Evolutionary conservation across 2,888 invertebrate species (phyloP).

Genomic region (Leptinotarsa tumamoca): DNA sequence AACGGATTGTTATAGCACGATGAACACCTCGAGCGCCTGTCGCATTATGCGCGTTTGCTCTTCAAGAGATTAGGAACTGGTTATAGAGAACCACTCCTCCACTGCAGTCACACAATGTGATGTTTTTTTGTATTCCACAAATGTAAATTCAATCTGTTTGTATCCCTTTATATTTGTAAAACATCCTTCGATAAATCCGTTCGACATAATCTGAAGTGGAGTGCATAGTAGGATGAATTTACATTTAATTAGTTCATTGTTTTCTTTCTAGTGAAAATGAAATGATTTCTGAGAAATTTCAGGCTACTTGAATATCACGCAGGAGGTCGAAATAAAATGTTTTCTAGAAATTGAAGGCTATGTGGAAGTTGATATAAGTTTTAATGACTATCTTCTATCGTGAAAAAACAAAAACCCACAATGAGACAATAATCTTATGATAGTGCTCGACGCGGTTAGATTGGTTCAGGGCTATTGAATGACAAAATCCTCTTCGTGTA

Average conservation of each 20-base stretch:
- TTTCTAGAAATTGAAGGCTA: too few relatives aligned
- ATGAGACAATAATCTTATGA: too few relatives aligned
- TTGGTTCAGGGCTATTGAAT: too few relatives aligned
- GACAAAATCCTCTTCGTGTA: too few relatives aligned
- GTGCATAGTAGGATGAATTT: slow-evolving; percentile 27
- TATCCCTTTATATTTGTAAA: slow-evolving; percentile 47
- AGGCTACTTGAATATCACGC: too few relatives aligned
- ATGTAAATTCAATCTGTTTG: slow-evolving; percentile 54
- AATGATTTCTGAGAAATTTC: too few relatives aligned
- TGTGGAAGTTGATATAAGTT: too few relatives aligned
- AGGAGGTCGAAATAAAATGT: too few relatives aligned
- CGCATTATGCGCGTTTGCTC: slow-evolving; percentile 62
- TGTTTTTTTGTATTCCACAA: slow-evolving; percentile 43
- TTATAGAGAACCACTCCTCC: slow-evolving; percentile 61
- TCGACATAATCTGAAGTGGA: slow-evolving; percentile 23
- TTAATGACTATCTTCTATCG: too few relatives aligned
- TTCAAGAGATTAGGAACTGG: slow-evolving; percentile 64
- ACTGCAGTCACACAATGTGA: slow-evolving; percentile 46
- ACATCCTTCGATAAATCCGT: slow-evolving; percentile 37
- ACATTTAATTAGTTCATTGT: background rate
- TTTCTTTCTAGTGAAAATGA: too few relatives aligned
- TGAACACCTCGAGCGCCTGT: slow-evolving; percentile 60
- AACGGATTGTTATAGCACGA: slow-evolving; percentile 57
- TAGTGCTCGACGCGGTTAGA: too few relatives aligned
- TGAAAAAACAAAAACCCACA: too few relatives aligned